Percentiles rank a stretch among this genome's conserved stretches.
Evolutionary conservation across 2,888 invertebrate genomes (phyloP).

Genomic region (Biston betularia): DNA sequence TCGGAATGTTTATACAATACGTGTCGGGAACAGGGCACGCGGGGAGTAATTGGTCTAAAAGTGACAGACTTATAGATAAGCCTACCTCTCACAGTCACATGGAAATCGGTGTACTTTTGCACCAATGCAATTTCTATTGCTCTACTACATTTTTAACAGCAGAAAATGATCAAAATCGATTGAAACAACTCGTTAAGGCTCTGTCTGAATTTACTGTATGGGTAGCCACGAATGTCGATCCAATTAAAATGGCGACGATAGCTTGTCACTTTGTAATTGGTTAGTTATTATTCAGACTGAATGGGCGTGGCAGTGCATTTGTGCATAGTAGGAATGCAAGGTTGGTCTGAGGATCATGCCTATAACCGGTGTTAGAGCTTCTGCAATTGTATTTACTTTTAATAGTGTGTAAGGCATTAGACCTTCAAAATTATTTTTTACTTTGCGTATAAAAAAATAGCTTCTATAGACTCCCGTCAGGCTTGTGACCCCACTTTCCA

Average conservation of each 20-base stretch:
- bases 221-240: constrained; percentile 68
- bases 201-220: constrained; percentile 54
- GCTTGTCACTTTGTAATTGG: constrained; percentile 83
- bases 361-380: constrained; percentile 37
- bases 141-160: too few relatives aligned
- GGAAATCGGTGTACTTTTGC: background rate
- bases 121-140: too few relatives aligned
- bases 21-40: constrained; percentile 49
- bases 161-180: constrained; percentile 25
- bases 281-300: constrained; percentile 78
- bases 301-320: constrained; percentile 69
- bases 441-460: too few relatives aligned
- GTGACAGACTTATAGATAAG: constrained; percentile 2
- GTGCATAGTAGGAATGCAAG: constrained; percentile 50
- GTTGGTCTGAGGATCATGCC: constrained; percentile 15
- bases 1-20: constrained; percentile 77
- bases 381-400: background rate
- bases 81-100: too few relatives aligned
- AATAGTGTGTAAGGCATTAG: too few relatives aligned
- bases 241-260: constrained; percentile 82
- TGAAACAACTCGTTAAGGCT: constrained; percentile 51
- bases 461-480: too few relatives aligned
- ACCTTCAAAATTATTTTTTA: too few relatives aligned
- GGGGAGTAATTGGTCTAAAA: constrained; percentile 26
- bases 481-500: too few relatives aligned